These are phyloP conservation scores for Papilio machaon DNA, from an alignment of 1,140 invertebrate species.

Conservation along the genomic window DNA sequence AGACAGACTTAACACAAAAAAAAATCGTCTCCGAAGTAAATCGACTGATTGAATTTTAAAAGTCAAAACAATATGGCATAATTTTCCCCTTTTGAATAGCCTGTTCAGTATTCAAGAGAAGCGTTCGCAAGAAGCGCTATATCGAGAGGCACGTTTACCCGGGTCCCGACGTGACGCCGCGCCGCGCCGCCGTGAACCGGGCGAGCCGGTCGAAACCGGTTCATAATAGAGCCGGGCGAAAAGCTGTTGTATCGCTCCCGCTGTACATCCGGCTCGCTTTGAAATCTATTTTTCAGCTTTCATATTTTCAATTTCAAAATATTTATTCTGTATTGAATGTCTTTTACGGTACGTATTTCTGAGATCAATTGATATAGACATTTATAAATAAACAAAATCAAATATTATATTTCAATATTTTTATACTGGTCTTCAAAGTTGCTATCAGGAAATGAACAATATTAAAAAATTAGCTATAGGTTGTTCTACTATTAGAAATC, in stretches of 20 bases:
- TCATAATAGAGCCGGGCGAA: slow-evolving; percentile 26
- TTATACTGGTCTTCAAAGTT: too few species aligned
- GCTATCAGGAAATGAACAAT: not conserved
- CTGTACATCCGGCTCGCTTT: slow-evolving; percentile 19
- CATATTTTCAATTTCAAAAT: slow-evolving; percentile 19
- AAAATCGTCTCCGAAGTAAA: slow-evolving; percentile 18
- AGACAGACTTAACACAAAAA: slow-evolving; percentile 17
- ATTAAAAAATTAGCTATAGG: not conserved
- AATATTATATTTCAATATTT: too few species aligned
- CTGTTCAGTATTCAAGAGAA: slow-evolving; percentile 20
- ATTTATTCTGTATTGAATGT: slow-evolving; percentile 3
- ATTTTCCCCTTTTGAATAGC: slow-evolving; percentile 23
- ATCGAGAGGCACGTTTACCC: slow-evolving; percentile 32
- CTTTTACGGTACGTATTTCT: not conserved
- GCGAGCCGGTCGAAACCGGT: slow-evolving; percentile 35
- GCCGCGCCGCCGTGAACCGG: not conserved
- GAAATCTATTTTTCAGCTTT: slow-evolving; percentile 30
- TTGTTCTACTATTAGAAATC: not conserved
- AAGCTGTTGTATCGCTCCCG: slow-evolving; percentile 13
- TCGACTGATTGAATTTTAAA: slow-evolving; percentile 30
- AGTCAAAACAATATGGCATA: slow-evolving; percentile 29
- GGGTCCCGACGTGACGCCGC: slow-evolving; percentile 21
- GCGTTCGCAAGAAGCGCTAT: slow-evolving; percentile 19
- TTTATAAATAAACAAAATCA: too few species aligned
- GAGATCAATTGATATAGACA: not conserved